These are phyloP conservation scores for Lysandra coridon DNA, from an alignment of 2,888 invertebrate genomes.

Conservation along the genomic window DNA sequence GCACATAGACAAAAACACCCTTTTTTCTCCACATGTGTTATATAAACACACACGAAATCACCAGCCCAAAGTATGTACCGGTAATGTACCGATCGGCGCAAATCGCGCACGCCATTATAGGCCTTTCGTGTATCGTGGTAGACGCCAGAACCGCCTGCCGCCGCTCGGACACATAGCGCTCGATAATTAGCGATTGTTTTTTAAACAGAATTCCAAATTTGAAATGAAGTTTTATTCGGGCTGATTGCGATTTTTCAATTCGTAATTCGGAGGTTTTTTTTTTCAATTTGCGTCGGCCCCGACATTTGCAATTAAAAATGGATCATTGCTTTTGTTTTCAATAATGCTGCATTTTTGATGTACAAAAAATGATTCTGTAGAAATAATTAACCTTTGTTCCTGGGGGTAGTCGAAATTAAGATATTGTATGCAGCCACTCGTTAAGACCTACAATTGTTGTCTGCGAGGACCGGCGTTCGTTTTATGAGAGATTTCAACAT, in stretches of 20 bases:
- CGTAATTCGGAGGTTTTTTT: constrained; percentile 52
- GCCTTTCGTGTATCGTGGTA: constrained; percentile 40
- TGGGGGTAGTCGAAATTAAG: constrained; percentile 14
- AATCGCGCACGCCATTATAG: constrained; percentile 46
- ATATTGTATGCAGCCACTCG: neutral
- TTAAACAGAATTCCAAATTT: constrained; percentile 72
- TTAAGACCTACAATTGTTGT: constrained; percentile 8
- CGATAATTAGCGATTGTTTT: constrained; percentile 77
- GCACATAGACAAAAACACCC: constrained; percentile 79
- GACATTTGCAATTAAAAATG: constrained; percentile 47
- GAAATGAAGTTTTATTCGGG: constrained; percentile 72
- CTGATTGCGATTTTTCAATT: constrained; percentile 64
- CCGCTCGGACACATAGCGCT: constrained; percentile 59
- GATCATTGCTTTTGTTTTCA: constrained; percentile 46
- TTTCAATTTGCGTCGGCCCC: constrained; percentile 45
- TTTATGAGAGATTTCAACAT: neutral
- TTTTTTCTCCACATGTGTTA: constrained; percentile 65
- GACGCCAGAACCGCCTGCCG: constrained; percentile 45
- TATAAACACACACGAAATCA: constrained; percentile 55
- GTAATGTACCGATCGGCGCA: constrained; percentile 43
- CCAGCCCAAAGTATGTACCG: constrained; percentile 46
- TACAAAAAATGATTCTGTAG: constrained; percentile 35
- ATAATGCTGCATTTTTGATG: constrained; percentile 40
- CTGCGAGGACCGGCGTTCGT: neutral
- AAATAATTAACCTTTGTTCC: constrained; percentile 33